phyloP scores from a whole-genome alignment of 2,888 invertebrate genomes.

The Drosophila mimica region DNA sequence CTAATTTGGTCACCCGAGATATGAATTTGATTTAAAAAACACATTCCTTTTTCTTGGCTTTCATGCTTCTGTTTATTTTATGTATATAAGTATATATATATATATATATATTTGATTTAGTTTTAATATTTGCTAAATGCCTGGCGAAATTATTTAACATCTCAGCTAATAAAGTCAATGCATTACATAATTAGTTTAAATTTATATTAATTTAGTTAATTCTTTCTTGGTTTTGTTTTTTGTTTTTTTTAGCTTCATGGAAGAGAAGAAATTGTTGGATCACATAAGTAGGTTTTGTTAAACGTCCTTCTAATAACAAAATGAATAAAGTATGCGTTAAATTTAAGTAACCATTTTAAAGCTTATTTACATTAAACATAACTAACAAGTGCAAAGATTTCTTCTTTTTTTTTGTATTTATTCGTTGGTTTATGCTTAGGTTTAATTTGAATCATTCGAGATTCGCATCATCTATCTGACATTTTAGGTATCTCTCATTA shows the following conservation, averaged over 20 bases:
- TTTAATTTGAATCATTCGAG: slow-evolving; percentile 26
- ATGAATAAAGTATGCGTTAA: slow-evolving; percentile 44
- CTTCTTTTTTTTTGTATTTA: slow-evolving; percentile 4
- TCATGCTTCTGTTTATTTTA: slow-evolving; percentile 65
- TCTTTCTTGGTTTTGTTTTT: slow-evolving; percentile 22
- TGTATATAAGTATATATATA: slow-evolving; percentile 43
- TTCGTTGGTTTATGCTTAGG: slow-evolving; percentile 53
- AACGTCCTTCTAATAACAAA: slow-evolving; percentile 57
- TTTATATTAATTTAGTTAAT: slow-evolving; percentile 48
- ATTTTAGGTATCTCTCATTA: slow-evolving; percentile 26
- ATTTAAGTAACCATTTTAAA: slow-evolving; percentile 57
- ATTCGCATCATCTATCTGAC: slow-evolving; percentile 9
- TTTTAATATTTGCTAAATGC: slow-evolving; percentile 62
- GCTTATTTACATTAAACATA: slow-evolving; percentile 75
- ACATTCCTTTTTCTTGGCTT: slow-evolving; percentile 20
- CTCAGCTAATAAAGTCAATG: slow-evolving; percentile 77
- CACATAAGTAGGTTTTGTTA: slow-evolving; percentile 73
- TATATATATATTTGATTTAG: slow-evolving; percentile 27
- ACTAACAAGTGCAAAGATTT: slow-evolving; percentile 61
- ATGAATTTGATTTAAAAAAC: slow-evolving; percentile 55
- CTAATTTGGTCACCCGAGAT: slow-evolving; percentile 50
- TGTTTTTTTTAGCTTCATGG: slow-evolving; percentile 61
- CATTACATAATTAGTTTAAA: slow-evolving; percentile 64
- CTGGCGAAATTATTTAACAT: slow-evolving; percentile 74
- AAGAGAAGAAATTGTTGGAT: slow-evolving; percentile 77